Base-by-base conservation (phyloP, 37 sponge, comb jelly and placozoan species). In the Lycopodina hypogea region DNA sequence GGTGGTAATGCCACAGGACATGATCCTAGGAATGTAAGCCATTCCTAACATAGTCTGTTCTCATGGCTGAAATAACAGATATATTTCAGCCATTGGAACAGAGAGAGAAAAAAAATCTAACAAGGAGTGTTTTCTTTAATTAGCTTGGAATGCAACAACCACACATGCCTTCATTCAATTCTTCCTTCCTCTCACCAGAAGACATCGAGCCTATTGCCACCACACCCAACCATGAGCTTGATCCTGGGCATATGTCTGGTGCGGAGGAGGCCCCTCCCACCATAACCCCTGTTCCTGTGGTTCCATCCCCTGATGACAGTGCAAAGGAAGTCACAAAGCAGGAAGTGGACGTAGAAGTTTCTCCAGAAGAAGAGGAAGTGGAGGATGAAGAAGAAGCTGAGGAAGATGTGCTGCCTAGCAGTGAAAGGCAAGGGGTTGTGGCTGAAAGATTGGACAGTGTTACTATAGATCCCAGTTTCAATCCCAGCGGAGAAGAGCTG, bases 401-500 rank as follows among this genome's bases (percentile, higher is more conserved):
- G 50, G 51, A 30, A 4, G 24, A 65, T 32, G 34, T 39, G 40
- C 26, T 17, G 11, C 50, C 7, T 9, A 48, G 23, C 30, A 53
- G 11, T 0, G 34, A 38, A 0, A 11, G 50, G 39, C 8, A 9
- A 45, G 69, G 24, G 15, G 28, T 38, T n/a, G 7, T 15, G 24
- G 1, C 74, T 45, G 74, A 52, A 30, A n/a, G 74, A 6, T 15
- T 42, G 22, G 84, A 84, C 26, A 84, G 84, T 77, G 82, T 72
- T 0, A 56, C 35, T 2, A 67, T 83, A 38, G 84, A 83, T 71
- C 53, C 76, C 8, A 77, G 78, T 32, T 84, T 38, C 56, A 57
- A 76, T 1, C 84, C 84, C 4, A 77, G 57, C 15, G 35, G 40
- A 11, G 84, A 84, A 35, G 84, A 84, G 36, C 70, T 77, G 35